These are phyloP conservation scores for Lacerta agilis DNA, from an alignment of 2,797 vertebrate species.

Conservation along the genomic window DNA sequence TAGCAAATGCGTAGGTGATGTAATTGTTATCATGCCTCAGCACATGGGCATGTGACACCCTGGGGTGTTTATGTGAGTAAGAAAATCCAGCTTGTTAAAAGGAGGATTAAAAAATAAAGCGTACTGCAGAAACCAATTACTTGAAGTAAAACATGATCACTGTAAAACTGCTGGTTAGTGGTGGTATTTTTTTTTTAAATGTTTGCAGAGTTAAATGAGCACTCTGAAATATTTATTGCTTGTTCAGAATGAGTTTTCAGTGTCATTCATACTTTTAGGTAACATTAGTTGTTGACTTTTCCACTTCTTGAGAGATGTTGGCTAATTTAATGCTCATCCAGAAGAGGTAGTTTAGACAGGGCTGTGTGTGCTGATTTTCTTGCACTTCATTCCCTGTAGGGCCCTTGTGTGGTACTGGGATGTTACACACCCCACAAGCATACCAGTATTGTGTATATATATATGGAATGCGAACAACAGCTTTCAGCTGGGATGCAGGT, in stretches of 20 bases:
- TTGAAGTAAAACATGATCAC: conserved; percentile 53
- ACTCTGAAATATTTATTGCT: conserved; percentile 62
- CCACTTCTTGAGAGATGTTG: conserved; percentile 8
- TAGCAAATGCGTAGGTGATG: conserved; percentile 34
- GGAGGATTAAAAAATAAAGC: conserved; percentile 33
- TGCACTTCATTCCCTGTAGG: not conserved
- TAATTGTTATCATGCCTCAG: conserved; percentile 58
- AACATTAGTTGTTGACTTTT: not conserved
- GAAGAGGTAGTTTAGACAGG: not conserved
- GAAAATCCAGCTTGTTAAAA: conserved; percentile 53
- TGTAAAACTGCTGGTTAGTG: conserved; percentile 46
- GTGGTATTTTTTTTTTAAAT: conserved; percentile 37
- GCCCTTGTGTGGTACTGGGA: not conserved
- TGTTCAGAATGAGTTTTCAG: conserved; percentile 49
- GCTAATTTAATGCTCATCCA: conserved; percentile 31
- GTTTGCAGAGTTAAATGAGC: conserved; percentile 61
- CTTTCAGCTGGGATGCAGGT: not conserved
- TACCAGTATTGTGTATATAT: not conserved
- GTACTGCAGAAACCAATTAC: conserved; percentile 55
- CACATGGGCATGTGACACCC: conserved; percentile 35
- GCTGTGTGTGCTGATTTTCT: conserved; percentile 11
- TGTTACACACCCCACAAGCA: not conserved
- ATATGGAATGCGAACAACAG: not conserved
- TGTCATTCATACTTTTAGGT: conserved; percentile 5
- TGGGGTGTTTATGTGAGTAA: conserved; percentile 18